Evolutionary conservation across 2,888 invertebrate species (phyloP), one percentile per base, ranked within the genome.

Genomic region (Elysia crispata): DNA sequence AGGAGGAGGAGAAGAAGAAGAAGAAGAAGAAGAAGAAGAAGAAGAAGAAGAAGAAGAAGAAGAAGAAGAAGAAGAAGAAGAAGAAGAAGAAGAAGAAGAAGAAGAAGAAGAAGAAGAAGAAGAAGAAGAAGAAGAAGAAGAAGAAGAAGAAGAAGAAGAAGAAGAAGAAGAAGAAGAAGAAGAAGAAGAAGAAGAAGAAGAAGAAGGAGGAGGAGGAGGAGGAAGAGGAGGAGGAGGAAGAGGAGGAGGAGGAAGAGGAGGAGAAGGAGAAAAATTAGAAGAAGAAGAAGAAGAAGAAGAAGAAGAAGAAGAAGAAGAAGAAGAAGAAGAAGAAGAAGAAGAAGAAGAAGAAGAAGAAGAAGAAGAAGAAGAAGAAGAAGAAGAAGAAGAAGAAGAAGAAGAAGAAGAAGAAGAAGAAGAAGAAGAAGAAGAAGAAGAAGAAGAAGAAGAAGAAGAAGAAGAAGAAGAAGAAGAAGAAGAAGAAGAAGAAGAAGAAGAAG

Each of bases 401-500:
- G 57, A 30, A 75, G 31, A 75, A 25, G 30, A n/a, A 75, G 31
- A 49, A 49, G 75, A 28, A 60, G 70, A 77, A 30, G 62, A 50
- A 77, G 49, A 72, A 50, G 72, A 23, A 72, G 70, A 77, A 30
- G 67, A 33, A 76, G 70, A 79, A 50, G 66, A 66, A 57, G 50
- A 66, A 13, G 67, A 73, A 62, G 73, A 81, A 62, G 74, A 31
- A 73, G 73, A 80, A 73, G 73, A 41, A 73, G 60, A 81, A 62
- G 72, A 57, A 75, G 54, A 81, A 62, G 80, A 25, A 80, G 57
- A 81, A 62, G 80, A 67, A 81, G 62, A 81, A 74, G 80, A 62
- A 81, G 74, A 81, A 62, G 80, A 66, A 80, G 62, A 81, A 74
- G 74, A 33, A 81, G 81, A 80, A 33, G 80, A 79, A 74, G 70